These are phyloP conservation scores for Sceliomorpha sp. DNA, from an alignment of 2,888 invertebrate species.

Conservation along the genomic window DNA sequence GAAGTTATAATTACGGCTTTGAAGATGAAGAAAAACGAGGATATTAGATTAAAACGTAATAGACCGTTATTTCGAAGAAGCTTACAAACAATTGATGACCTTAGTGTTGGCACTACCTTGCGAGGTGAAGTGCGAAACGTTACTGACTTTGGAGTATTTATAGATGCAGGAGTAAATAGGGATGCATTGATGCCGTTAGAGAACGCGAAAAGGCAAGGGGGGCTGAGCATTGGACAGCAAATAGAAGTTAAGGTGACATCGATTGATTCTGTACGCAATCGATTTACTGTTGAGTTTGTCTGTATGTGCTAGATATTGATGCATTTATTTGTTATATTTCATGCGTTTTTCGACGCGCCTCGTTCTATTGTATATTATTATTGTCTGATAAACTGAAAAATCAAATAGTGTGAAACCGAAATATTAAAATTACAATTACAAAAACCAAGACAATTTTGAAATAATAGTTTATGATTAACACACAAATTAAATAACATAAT, in stretches of 20 bases:
- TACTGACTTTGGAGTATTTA: slow-evolving; percentile 95
- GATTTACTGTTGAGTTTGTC: too few species aligned
- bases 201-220: slow-evolving; percentile 82
- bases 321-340: too few species aligned
- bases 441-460: too few species aligned
- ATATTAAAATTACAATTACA: too few species aligned
- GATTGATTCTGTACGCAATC: too few species aligned
- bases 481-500: too few species aligned
- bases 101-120: slow-evolving; percentile 84
- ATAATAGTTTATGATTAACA: too few species aligned
- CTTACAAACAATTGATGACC: slow-evolving; percentile 85
- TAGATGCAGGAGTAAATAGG: slow-evolving; percentile 89
- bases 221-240: slow-evolving; percentile 85
- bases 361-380: too few species aligned
- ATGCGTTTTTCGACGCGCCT: too few species aligned
- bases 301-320: too few species aligned
- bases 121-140: slow-evolving; percentile 92
- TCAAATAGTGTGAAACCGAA: too few species aligned
- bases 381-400: too few species aligned
- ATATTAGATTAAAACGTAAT: slow-evolving; percentile 85
- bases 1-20: slow-evolving; percentile 88
- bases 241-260: slow-evolving; percentile 85
- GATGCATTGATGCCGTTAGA: slow-evolving; percentile 87
- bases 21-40: slow-evolving; percentile 86
- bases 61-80: slow-evolving; percentile 89